These are phyloP conservation scores for Tillus elongatus DNA, from an alignment of 2,888 invertebrate genomes.

Conservation along the genomic window DNA sequence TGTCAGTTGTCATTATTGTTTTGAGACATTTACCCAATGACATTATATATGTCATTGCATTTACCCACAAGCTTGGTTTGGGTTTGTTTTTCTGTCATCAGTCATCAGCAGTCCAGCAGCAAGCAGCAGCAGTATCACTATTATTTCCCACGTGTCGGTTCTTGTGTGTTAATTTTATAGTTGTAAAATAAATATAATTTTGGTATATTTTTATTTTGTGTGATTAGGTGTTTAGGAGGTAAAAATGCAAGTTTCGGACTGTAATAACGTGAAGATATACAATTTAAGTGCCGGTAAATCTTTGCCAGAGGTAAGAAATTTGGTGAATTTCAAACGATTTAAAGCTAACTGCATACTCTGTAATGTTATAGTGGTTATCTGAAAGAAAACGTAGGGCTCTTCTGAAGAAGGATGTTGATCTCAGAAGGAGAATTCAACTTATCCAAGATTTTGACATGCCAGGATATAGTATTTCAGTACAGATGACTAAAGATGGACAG, in stretches of 20 bases:
- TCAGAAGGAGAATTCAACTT: constrained; percentile 84
- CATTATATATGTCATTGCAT: too few relatives aligned
- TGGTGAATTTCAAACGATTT: not conserved
- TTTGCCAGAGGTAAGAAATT: constrained; percentile 78
- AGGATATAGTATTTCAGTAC: constrained; percentile 75
- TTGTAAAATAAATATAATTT: too few relatives aligned
- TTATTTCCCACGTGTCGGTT: too few relatives aligned
- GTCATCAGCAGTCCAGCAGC: too few relatives aligned
- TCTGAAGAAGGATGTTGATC: constrained; percentile 81
- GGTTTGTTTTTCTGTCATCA: too few relatives aligned
- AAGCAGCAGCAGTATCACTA: too few relatives aligned
- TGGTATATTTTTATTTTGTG: too few relatives aligned
- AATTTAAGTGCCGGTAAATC: constrained; percentile 96
- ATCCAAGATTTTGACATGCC: constrained; percentile 99
- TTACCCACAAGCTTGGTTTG: too few relatives aligned
- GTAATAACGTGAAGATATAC: constrained; percentile 95
- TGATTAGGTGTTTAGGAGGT: too few relatives aligned
- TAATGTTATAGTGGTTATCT: constrained; percentile 63
- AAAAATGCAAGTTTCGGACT: constrained; percentile 83
- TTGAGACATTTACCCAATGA: too few relatives aligned
- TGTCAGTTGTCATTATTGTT: too few relatives aligned
- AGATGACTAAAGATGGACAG: constrained; percentile 82
- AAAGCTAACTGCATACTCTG: constrained; percentile 4
- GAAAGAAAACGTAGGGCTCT: constrained; percentile 73
- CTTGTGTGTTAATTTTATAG: too few relatives aligned